Base-by-base conservation (phyloP, 2,113 vertebrate species). In the Leucopternis melanops region DNA sequence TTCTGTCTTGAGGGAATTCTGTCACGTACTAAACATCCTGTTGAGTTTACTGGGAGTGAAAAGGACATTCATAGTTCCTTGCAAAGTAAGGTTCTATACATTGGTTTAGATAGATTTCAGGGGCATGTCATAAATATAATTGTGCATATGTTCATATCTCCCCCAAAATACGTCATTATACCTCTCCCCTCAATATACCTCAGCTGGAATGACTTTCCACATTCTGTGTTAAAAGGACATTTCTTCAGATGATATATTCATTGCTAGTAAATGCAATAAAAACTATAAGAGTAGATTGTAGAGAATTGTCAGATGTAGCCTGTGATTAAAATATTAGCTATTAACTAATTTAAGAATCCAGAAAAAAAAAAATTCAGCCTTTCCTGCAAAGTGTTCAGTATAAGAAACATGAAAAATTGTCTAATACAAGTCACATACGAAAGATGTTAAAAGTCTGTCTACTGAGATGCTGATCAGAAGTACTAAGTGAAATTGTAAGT, bases 101-200 rank as follows among this genome's bases (percentile, higher is more conserved):
- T 3, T 44, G 20, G 11, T 27, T 88, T 4, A 74, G 42, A 45
- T 0, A 66, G 32, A 47, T 92, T 92, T 73, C 42, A 45, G n/a
- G 18, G 19, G 6, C 32, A 22, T 16, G 5, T 16, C 9, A 77
- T 55, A 73, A 73, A 67, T 69, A 19, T 16, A 89, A 23, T 27
- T n/a, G 12, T 82, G 31, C 13, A 36, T 0, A 0, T 36, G 16
- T 31, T 52, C 1, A 1, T 32, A 17, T 25, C 19, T 84, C 22
- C 18, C 25, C 17, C 17, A 14, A 55, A 83, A 81, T 50, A 14
- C 10, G 5, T 81, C 26, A 21, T 55, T 50, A 31, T 16, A n/a
- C 1, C 4, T 62, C 23, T 88, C 32, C 36, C 21, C 32, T 94
- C 34, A 54, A 38, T 27, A 86, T 34, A 70, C 5, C 11, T 42